Percentiles rank a stretch among this genome's conserved stretches.
Conservation (phyloP, 2,888 invertebrate species). For the Neoitamus cyanurus region DNA sequence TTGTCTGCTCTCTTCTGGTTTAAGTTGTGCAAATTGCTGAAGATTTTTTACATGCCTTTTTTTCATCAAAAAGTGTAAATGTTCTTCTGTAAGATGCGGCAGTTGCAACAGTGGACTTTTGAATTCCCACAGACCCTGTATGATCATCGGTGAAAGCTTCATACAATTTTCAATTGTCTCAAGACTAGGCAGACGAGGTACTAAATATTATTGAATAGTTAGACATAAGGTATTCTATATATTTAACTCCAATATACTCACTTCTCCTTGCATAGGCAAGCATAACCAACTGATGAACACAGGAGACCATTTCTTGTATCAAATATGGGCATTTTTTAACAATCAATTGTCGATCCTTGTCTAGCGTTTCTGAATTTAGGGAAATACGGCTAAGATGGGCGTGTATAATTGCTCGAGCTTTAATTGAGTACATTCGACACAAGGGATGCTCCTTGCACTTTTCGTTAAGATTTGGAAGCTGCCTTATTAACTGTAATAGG, state of each 20-base stretch:
- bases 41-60: conserved; percentile 90
- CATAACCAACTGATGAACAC: conserved; percentile 92
- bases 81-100: conserved; percentile 92
- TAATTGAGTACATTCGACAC: conserved; percentile 91
- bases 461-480: conserved; percentile 90
- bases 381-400: conserved; percentile 91
- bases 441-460: conserved; percentile 96
- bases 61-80: conserved; percentile 85
- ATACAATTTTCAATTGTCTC: conserved; percentile 98
- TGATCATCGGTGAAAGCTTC: conserved; percentile 96
- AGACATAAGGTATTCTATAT: neutral
- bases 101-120: conserved; percentile 94
- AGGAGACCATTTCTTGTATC: conserved; percentile 97
- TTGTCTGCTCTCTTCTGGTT: conserved; percentile 87
- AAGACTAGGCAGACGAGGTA: conserved; percentile 84
- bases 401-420: conserved; percentile 93
- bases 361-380: conserved; percentile 81
- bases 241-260: conserved; percentile 65
- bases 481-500: conserved; percentile 83
- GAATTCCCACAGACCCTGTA: conserved; percentile 96
- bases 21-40: conserved; percentile 90
- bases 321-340: conserved; percentile 93
- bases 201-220: conserved; percentile 66
- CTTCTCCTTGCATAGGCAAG: conserved; percentile 90
- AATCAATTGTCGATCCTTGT: conserved; percentile 85